Percentiles rank a stretch among this genome's conserved stretches.
These are phyloP conservation scores for Cladorhizidae sp. DNA, from an alignment of 37 sponge, comb jelly and placozoan genomes.

Conservation along the genomic window DNA sequence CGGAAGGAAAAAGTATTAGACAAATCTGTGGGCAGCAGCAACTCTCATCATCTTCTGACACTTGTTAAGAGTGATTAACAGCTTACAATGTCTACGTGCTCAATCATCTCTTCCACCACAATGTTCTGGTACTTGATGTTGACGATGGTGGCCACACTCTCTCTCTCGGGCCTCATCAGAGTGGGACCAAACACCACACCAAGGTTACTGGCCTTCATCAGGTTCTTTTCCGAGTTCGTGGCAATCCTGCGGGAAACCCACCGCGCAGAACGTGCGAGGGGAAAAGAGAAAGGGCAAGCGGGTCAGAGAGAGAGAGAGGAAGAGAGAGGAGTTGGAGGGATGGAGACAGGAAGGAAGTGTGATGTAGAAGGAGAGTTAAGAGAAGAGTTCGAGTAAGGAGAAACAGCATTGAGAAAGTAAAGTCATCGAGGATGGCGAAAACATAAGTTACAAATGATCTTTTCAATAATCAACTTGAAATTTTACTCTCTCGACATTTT, in stretches of 20 bases:
- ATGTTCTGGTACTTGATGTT: conserved; percentile 96
- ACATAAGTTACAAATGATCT: no score
- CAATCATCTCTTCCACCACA: conserved; percentile 85
- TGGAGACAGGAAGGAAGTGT: background rate
- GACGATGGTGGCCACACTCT: conserved; percentile 91
- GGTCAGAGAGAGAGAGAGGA: background rate
- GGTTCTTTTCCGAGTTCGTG: conserved; percentile 66
- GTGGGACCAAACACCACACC: conserved; percentile 98
- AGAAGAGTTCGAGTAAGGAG: no score
- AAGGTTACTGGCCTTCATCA: conserved; percentile 96
- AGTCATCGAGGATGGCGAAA: no score
- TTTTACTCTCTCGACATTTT: no score
- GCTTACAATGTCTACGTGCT: conserved; percentile 55
- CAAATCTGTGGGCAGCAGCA: no score
- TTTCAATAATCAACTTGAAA: no score
- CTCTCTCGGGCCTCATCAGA: conserved; percentile 88
- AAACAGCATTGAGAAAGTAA: no score
- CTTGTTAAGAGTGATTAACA: background rate
- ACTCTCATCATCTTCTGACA: no score
- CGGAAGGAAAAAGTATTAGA: no score
- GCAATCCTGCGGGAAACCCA: conserved; percentile 80
- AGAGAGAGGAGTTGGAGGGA: background rate
- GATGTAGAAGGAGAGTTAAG: no score
- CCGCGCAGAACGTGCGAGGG: background rate
- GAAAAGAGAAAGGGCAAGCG: background rate